Percentiles rank a stretch among this genome's conserved stretches.
phyloP scores from a whole-genome alignment of 2,113 vertebrate genomes.

The Embiotoca jacksoni region DNA sequence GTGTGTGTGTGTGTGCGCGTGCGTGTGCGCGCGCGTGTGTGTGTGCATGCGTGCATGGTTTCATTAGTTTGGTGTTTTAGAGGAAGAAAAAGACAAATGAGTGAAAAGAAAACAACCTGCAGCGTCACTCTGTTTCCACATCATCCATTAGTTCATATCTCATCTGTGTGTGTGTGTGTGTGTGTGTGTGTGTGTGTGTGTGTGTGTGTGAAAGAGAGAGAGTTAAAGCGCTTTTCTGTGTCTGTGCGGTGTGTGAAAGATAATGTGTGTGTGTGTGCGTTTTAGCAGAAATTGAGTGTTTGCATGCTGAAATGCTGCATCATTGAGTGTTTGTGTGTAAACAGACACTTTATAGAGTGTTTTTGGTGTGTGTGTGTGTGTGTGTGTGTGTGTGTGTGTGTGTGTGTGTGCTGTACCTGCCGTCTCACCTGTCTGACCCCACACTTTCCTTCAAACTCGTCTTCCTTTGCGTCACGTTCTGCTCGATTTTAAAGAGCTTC shows the following conservation, averaged over 20 bases:
- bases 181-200: constrained; percentile 18
- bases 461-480: too few species aligned
- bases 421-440: constrained; percentile 19
- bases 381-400: constrained; percentile 23
- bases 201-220: background rate
- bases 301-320: too few species aligned
- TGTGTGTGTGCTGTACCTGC: constrained; percentile 23
- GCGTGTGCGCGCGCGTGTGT: constrained; percentile 36
- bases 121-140: constrained; percentile 34
- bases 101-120: constrained; percentile 19
- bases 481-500: too few species aligned
- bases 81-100: constrained; percentile 35
- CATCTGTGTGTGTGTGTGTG: background rate
- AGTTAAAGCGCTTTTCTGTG: background rate
- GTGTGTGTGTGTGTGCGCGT: constrained; percentile 21
- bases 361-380: constrained; percentile 3
- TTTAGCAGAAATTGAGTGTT: too few species aligned
- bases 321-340: constrained; percentile 23
- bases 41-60: constrained; percentile 16
- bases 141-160: constrained; percentile 38
- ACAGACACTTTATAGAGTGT: constrained; percentile 16
- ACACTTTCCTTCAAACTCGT: background rate
- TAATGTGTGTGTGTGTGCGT: constrained; percentile 21
- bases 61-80: constrained; percentile 23
- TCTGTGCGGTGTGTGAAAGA: constrained; percentile 11